phyloP scores from a whole-genome alignment of 2,888 invertebrate genomes.

The Loripinus fragilis region DNA sequence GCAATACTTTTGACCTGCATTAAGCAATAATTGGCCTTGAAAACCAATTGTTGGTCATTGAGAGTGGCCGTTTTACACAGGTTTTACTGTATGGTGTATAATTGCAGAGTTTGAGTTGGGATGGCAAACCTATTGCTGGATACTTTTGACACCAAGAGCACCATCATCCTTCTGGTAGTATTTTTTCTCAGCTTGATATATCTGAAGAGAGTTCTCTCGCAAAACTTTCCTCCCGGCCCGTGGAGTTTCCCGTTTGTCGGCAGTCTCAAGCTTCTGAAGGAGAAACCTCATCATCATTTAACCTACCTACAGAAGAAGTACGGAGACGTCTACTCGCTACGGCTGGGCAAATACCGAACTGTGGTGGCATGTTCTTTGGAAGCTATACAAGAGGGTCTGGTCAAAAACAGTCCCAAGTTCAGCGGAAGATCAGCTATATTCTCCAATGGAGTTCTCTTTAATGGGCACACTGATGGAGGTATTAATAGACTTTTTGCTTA shows the following conservation, averaged over 20 bases:
- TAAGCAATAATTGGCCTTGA: no score
- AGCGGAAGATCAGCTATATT: constrained; percentile 65
- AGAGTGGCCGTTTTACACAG: no score
- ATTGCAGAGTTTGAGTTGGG: no score
- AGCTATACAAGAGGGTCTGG: constrained; percentile 69
- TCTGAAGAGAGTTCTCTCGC: constrained; percentile 46
- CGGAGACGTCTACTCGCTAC: constrained; percentile 71
- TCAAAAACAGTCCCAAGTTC: constrained; percentile 52
- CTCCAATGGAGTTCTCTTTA: constrained; percentile 58
- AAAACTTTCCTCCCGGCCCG: constrained; percentile 68
- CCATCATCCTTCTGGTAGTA: constrained; percentile 19
- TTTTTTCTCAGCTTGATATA: constrained; percentile 59
- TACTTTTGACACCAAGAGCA: not conserved
- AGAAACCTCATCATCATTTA: constrained; percentile 65
- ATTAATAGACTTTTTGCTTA: not conserved
- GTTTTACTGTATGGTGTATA: no score
- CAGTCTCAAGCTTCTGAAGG: constrained; percentile 56
- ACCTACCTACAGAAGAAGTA: constrained; percentile 67
- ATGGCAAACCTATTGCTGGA: not conserved
- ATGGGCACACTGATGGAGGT: constrained; percentile 58
- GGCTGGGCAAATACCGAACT: constrained; percentile 62
- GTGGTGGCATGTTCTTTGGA: constrained; percentile 70
- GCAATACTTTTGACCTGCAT: no score
- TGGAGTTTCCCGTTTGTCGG: constrained; percentile 66
- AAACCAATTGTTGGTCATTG: no score